These are phyloP conservation scores for Trichoplax adhaerens DNA, from an alignment of 37 sponge, comb jelly and placozoan species.

Conservation along the genomic window DNA sequence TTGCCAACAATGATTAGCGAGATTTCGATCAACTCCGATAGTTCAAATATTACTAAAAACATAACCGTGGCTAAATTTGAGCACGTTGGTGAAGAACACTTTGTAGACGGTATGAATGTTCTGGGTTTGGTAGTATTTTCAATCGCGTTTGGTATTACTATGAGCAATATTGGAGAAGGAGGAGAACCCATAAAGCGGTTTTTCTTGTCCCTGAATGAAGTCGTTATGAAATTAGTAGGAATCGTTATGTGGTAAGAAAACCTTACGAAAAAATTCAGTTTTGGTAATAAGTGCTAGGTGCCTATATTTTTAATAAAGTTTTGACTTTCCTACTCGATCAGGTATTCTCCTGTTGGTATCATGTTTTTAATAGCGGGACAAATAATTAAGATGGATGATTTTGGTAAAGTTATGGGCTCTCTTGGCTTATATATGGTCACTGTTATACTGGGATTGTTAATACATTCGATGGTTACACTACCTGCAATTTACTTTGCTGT, in stretches of 20 bases:
- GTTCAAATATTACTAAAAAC: too few relatives aligned
- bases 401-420: constrained; percentile 30
- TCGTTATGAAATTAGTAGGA: constrained; percentile 58
- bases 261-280: too few relatives aligned
- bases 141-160: constrained; percentile 44
- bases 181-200: constrained; percentile 28
- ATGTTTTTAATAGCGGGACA: constrained; percentile 81
- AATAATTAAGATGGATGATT: constrained; percentile 39
- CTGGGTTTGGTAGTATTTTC: constrained; percentile 76
- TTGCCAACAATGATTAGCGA: too few relatives aligned
- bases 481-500: constrained; percentile 62
- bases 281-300: too few relatives aligned
- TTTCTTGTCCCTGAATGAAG: constrained; percentile 46
- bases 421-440: constrained; percentile 68
- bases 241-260: constrained; percentile 65
- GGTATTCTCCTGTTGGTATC: constrained; percentile 92
- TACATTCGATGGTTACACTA: constrained; percentile 66
- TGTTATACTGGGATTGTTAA: constrained; percentile 60
- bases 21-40: too few relatives aligned
- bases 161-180: constrained; percentile 32
- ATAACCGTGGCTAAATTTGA: too few relatives aligned
- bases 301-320: too few relatives aligned
- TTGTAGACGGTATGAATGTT: constrained; percentile 26
- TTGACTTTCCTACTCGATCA: neutral
- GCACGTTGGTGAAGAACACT: too few relatives aligned